Base-by-base conservation (phyloP, 2,888 invertebrate genomes). In the Agrochola macilenta region DNA sequence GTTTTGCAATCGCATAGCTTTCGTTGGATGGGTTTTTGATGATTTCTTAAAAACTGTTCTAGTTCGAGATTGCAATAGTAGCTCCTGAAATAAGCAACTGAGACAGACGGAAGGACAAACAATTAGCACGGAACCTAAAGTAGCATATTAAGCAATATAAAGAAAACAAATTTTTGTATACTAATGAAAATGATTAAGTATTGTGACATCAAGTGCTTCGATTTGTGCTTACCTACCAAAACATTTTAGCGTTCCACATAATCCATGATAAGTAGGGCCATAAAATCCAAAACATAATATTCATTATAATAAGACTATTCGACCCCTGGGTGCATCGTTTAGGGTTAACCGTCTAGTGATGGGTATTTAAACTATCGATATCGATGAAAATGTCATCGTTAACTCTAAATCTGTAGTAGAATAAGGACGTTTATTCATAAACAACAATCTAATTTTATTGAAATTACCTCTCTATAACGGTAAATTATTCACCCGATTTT, bases 281-380 rank as follows among this genome's bases (percentile, higher is more conserved):
- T 91, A 90, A 90, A 90, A 90, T 86, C 88, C 87, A 88, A 86
- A 90, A 90, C 89, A 90, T 90, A 91, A 92, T 93, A 91, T 93
- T 92, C 92, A 90, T 93, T 93, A 81, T 79, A 66, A 92, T 91
- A 92, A 92, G 92, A 93, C 90, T 89, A 91, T 92, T 91, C 90
- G 91, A 93, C 91, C 91, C 91, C 90, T 89, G 90, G 92, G 91
- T 92, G 93, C 92, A 93, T 91, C 91, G 91, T 91, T 92, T 91
- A 90, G 83, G 89, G 87, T 86, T 89, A 90, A 89, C 82, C 72
- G 72, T 80, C 52, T 89, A 92, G 92, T 79, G 91, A 83, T 77
- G 90, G 5, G 63, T 49, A 20, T 52, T 26, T 23, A 2, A 63
- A 20, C 1, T 73, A 72, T 84, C 80, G 84, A 84, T 76, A 75